Evolutionary conservation across 2,888 invertebrate genomes (phyloP), one percentile per base, ranked within the genome.

Genomic region (Lysandra coridon): DNA sequence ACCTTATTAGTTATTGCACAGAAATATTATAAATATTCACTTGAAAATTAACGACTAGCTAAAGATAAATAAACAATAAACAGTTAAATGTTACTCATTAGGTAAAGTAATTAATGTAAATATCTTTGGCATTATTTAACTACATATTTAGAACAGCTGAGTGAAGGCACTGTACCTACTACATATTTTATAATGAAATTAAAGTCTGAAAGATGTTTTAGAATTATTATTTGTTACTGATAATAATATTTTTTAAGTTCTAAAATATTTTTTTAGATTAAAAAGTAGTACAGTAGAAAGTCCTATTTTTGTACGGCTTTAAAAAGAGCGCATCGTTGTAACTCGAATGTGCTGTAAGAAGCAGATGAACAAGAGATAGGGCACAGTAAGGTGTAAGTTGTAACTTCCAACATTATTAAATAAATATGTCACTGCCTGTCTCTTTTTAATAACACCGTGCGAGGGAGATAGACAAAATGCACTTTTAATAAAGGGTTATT

Each of bases 321-420:
- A 78, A 83, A 85, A 84, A 81, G 57, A 79, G 76, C 62, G 88
- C 88, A 88, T 85, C 84, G 14, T 76, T 79, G 82, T 85, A 80
- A 76, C 79, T 84, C 85, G 87, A 84, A 85, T 78, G 81, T 80
- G 82, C 81, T 81, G 79, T 82, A 87, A 14, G 69, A 37, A 69
- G 69, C 87, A 88, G 87, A 88, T 88, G 87, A 84, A 86, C 85
- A 86, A 85, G 83, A 86, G 86, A 87, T 87, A 86, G 83, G 84
- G 82, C 81, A 80, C 84, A 84, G 85, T 84, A 86, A 86, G 86
- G 86, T 85, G 85, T 85, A 86, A 86, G 86, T 86, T 85, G 85
- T 85, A 85, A 33, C 69, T 14, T 83, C 85, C 83, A 81, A 86
- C 87, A 86, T 92, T 91, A 92, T 92, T 92, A 91, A 91, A 92